Percentiles rank a stretch among this genome's conserved stretches.
Conservation (phyloP, 1,140 invertebrate species). For the Luehdorfia chinensis region DNA sequence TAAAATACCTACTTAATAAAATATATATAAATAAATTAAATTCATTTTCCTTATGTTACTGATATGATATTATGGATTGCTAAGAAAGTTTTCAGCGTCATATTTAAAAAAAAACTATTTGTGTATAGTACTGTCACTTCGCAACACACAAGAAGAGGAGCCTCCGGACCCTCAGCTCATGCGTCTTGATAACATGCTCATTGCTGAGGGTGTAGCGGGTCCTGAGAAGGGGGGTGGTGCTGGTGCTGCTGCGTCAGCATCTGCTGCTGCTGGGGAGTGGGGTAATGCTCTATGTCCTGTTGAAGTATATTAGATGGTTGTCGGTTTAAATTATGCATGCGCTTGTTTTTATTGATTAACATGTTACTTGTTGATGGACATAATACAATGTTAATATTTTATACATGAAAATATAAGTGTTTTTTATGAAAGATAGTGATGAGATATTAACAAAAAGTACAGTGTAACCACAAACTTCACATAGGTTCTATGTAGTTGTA, state of each 20-base stretch:
- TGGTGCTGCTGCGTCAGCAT: constrained; percentile 92
- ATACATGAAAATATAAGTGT: too few relatives aligned
- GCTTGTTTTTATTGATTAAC: background rate
- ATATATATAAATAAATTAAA: too few relatives aligned
- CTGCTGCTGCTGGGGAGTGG: constrained; percentile 89
- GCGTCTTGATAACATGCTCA: constrained; percentile 99
- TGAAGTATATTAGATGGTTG: background rate
- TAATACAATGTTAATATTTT: too few relatives aligned
- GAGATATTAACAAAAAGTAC: too few relatives aligned
- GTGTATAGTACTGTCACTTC: constrained; percentile 92
- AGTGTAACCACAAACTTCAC: too few relatives aligned
- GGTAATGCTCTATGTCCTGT: constrained; percentile 46
- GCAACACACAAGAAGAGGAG: constrained; percentile 98
- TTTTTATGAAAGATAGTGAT: too few relatives aligned
- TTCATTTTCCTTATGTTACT: too few relatives aligned
- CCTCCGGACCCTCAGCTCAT: constrained; percentile 99
- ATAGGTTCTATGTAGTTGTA: too few relatives aligned
- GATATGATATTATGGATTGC: too few relatives aligned
- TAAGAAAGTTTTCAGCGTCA: too few relatives aligned
- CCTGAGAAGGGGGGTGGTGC: constrained; percentile 97
- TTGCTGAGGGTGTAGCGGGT: constrained; percentile 98
- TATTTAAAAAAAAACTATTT: too few relatives aligned
- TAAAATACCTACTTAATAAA: too few relatives aligned
- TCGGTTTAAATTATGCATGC: constrained; percentile 1
- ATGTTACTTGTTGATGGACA: background rate